Conservation (phyloP, 2,113 vertebrate species). For the Tricholaema leucomelas region DNA sequence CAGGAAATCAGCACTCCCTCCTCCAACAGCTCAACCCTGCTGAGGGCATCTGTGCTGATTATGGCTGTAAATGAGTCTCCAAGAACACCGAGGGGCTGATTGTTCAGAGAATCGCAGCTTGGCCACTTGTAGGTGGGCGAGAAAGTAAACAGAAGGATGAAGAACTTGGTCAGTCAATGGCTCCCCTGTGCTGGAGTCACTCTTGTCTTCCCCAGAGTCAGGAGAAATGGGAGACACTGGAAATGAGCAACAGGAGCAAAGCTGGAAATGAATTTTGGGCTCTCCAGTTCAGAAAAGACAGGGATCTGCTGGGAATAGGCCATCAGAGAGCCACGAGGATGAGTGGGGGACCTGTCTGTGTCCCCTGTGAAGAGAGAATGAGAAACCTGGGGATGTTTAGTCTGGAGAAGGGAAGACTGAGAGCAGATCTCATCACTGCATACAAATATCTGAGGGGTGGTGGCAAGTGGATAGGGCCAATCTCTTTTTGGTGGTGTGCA, state of each 20-base stretch:
- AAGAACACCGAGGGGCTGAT: background rate
- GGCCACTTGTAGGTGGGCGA: background rate
- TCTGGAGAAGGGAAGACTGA: too few relatives aligned
- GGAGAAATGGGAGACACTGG: background rate
- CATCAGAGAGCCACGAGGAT: too few relatives aligned
- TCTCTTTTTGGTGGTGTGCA: too few relatives aligned
- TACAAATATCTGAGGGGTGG: too few relatives aligned
- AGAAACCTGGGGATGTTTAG: too few relatives aligned
- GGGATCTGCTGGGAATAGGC: too few relatives aligned
- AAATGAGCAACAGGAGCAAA: background rate
- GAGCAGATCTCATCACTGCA: too few relatives aligned
- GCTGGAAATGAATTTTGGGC: background rate
- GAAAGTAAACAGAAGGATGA: background rate
- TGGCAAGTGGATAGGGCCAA: too few relatives aligned
- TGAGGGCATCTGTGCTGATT: constrained; percentile 66
- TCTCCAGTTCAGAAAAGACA: too few relatives aligned
- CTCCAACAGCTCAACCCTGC: background rate
- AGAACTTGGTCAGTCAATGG: background rate
- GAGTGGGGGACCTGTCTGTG: too few relatives aligned
- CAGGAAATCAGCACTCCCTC: constrained; percentile 35
- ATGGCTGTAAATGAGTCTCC: background rate
- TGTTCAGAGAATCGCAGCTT: background rate
- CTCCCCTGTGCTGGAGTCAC: background rate
- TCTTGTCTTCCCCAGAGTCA: background rate
- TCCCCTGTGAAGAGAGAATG: too few relatives aligned